Evolutionary conservation across 2,888 invertebrate species (phyloP).

Genomic region (Pyrrhia umbra): DNA sequence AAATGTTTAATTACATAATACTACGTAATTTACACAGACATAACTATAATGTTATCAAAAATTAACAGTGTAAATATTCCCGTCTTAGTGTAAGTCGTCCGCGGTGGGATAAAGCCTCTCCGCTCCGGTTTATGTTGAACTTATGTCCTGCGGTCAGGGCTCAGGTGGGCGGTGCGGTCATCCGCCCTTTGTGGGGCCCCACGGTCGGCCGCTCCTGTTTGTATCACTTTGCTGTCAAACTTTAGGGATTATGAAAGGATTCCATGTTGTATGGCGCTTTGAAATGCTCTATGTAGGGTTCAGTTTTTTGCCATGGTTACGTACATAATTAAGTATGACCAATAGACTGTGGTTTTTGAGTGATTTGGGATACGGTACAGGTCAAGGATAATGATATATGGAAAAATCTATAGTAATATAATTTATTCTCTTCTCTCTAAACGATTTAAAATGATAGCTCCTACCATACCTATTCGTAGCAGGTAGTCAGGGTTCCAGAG

Average conservation of each 20-base stretch:
- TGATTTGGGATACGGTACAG: no score
- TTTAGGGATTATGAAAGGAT: conserved; percentile 35
- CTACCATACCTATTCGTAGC: no score
- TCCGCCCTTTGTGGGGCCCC: conserved; percentile 32
- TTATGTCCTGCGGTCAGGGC: conserved; percentile 48
- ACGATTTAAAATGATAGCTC: no score
- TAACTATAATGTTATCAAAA: conserved; percentile 45
- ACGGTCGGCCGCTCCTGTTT: conserved; percentile 9
- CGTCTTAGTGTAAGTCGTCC: conserved; percentile 36
- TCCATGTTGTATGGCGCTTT: conserved; percentile 3
- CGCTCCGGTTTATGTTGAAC: conserved; percentile 41
- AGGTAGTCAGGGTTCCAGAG: no score
- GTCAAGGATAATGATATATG: no score
- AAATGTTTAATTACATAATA: no score
- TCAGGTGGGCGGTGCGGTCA: conserved; percentile 52
- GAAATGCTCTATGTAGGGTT: conserved; percentile 6
- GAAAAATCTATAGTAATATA: no score
- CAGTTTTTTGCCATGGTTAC: not conserved
- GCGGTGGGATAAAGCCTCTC: conserved; percentile 21
- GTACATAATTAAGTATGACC: no score
- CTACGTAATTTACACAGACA: no score
- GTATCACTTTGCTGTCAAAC: conserved; percentile 45
- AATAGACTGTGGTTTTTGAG: no score
- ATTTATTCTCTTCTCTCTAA: no score
- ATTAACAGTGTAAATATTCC: conserved; percentile 15